Base-by-base conservation (phyloP, 2,888 invertebrate genomes). In the Pterostichus madidus region DNA sequence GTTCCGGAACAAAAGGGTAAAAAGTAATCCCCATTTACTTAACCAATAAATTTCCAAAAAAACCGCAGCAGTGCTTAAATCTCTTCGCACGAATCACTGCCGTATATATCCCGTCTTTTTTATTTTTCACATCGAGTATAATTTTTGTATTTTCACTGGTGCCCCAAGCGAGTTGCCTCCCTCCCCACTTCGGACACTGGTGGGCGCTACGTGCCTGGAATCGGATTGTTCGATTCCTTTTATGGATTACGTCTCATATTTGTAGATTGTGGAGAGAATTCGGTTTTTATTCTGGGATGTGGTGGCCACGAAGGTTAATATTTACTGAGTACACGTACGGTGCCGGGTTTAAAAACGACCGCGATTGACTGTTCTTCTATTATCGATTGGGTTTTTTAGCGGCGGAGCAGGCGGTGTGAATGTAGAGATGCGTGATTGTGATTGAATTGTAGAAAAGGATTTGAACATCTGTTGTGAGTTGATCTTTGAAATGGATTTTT, bases 211-310 rank as follows among this genome's bases (percentile, higher is more conserved):
- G 79, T 79, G 79, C 52, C 2, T 7, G 11, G 79, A 79, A 79
- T 79, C 61, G 8, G 53, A 46, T 49, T 49, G 32, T 79, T 79
- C 24, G 56, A 56, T 61, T 71, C 39, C 78, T 78, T 49, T 78
- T 59, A 61, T 78, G 78, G 78, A 78, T 78, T 78, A 56, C 59
- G 64, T 44, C 79, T 79, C 79, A 79, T 79, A 79, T 68, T 79
- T 79, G 68, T 79, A 56, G 77, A 77, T 64, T 64, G 79, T 68
- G 44, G 78, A 46, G 31, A 15, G 52, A 78, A 53, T 76, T 73
- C 73, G n/a, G 71, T 71, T 76, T 52, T 35, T 53, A 52, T 76
- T 76, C 76, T 2, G 39, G 3, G 39, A 39, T 31, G 32, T 24
- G 39, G 10, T 15, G 17, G n/a, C 17, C 32, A n/a, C 35, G 64